These are phyloP conservation scores for Corythoichthys haematopterus DNA, from an alignment of 2,113 vertebrate genomes.

Conservation along the genomic window DNA sequence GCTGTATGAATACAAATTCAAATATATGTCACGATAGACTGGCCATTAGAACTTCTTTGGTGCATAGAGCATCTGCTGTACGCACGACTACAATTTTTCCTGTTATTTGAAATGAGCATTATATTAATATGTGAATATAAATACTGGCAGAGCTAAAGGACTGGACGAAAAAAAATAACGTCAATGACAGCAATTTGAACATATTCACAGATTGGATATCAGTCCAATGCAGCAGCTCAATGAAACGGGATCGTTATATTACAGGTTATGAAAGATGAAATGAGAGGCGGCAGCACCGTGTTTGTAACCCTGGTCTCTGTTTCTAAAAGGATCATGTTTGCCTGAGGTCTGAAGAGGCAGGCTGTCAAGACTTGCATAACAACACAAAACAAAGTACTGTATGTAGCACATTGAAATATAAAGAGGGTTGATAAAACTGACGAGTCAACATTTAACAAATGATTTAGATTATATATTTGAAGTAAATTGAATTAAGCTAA, in stretches of 20 bases:
- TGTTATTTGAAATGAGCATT: constrained; percentile 6
- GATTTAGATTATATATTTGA: neutral
- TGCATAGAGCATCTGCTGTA: constrained; percentile 13
- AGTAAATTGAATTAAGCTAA: neutral
- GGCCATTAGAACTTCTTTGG: constrained; percentile 26
- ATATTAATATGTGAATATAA: constrained; percentile 14
- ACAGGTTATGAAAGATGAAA: constrained; percentile 42
- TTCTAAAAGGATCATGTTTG: constrained; percentile 35
- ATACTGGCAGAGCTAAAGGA: constrained; percentile 27
- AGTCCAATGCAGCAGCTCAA: constrained; percentile 35
- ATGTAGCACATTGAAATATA: constrained; percentile 29
- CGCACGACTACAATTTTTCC: constrained; percentile 16
- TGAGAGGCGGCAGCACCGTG: constrained; percentile 21
- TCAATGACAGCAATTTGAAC: constrained; percentile 34
- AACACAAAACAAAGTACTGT: constrained; percentile 42
- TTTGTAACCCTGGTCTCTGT: constrained; percentile 19
- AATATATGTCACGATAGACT: constrained; percentile 32
- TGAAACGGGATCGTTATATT: constrained; percentile 36
- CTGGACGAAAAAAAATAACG: constrained; percentile 19
- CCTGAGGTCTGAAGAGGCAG: constrained; percentile 26
- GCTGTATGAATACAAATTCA: constrained; percentile 56
- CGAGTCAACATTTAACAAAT: neutral
- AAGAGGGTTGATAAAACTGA: neutral
- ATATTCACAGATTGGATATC: constrained; percentile 47
- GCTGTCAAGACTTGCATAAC: constrained; percentile 28